Base-by-base conservation (phyloP, 2,888 invertebrate species). In the Pristionchus fissidentatus region DNA sequence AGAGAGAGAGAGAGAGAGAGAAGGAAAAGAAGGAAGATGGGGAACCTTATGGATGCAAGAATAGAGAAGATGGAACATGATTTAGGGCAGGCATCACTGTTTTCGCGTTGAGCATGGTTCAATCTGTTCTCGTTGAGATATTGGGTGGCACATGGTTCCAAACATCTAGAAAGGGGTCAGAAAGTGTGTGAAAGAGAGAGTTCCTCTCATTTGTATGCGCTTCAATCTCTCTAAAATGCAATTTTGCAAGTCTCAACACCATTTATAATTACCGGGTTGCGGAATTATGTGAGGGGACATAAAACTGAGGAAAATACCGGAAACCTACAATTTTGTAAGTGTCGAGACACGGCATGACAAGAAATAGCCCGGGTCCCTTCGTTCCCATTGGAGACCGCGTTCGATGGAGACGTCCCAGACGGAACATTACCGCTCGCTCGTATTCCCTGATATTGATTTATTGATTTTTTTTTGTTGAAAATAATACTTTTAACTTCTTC, bases 301-400 rank as follows among this genome's bases (percentile, higher is more conserved):
- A 41, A n/a, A 26, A 60, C 15, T 19, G 26, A 13, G n/a, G n/a
- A n/a, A n/a, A n/a, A n/a, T n/a, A n/a, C n/a, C n/a, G n/a, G 3
- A 38, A 52, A 55, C 87, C 81, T 32, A 90, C 91, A 52, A 91
- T 90, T 84, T 90, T 91, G 93, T 97, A 97, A 46, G 93, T 93
- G 86, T 94, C 98, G 92, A 97, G 96, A 94, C 97, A 98, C 0
- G 97, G 97, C 87, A 98, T 94, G 85, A 97, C 96, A 94, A 98
- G 97, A 94, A 97, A 97, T 89, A 98, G 96, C 78, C 97, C 93
- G 5, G 93, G 93, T 1, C 97, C 97, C 88, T 95, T 94, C 0
- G 95, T 95, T 3, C 95, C 96, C 52, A 49, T 66, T 19, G 46
- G 49, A 49, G 41, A 22, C 22, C 38, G 22, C n/a, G 70, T 82